A percentile compares a stretch with the other conserved stretches of the same genome.
These are phyloP conservation scores for Elysia crispata DNA, from an alignment of 2,888 invertebrate species.

Conservation along the genomic window DNA sequence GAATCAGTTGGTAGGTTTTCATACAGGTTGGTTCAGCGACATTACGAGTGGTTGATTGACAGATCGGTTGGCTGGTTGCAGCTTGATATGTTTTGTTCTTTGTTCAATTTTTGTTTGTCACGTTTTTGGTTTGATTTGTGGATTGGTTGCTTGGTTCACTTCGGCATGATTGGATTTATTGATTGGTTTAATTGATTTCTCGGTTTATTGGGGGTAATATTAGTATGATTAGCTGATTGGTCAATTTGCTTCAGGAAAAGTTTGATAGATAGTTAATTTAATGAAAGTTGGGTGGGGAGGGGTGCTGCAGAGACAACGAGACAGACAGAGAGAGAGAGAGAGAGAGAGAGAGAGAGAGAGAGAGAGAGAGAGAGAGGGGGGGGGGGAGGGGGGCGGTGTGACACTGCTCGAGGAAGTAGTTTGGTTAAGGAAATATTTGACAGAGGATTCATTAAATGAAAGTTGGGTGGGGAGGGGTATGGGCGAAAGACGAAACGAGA, in stretches of 20 bases:
- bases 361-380: constrained; percentile 9
- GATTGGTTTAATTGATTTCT: too few species aligned
- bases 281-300: neutral
- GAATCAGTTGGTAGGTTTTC: neutral
- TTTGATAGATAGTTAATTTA: neutral
- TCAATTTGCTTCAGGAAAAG: too few species aligned
- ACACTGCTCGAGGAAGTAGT: too few species aligned
- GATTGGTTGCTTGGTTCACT: too few species aligned
- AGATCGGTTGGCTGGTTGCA: neutral
- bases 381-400: neutral
- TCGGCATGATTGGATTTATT: too few species aligned
- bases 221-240: too few species aligned
- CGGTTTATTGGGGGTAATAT: too few species aligned
- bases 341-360: constrained; percentile 15
- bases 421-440: too few species aligned
- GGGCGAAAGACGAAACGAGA: neutral
- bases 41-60: neutral
- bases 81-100: too few species aligned
- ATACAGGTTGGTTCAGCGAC: neutral
- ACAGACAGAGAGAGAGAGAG: neutral
- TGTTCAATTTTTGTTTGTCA: too few species aligned
- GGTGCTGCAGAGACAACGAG: neutral
- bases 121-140: too few species aligned
- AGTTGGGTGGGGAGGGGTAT: neutral
- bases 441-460: too few species aligned